phyloP scores from a whole-genome alignment of 2,888 invertebrate genomes.

The Rutpela maculata region DNA sequence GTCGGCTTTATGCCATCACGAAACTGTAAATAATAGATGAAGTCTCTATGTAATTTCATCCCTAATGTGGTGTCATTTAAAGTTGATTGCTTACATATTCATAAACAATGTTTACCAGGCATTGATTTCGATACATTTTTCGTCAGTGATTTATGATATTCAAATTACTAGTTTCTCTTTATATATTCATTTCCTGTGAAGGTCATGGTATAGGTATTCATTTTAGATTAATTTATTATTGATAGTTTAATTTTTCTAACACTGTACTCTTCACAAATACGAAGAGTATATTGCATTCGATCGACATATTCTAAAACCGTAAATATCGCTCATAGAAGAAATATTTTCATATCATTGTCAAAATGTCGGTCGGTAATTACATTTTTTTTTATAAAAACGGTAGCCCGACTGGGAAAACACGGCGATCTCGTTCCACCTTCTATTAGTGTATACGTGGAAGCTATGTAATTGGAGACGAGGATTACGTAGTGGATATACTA shows the following conservation, averaged over 20 bases:
- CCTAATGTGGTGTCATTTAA: slow-evolving; percentile 50
- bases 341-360: too few species aligned
- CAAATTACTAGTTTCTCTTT: slow-evolving; percentile 45
- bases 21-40: slow-evolving; percentile 61
- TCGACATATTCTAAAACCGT: too few species aligned
- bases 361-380: too few species aligned
- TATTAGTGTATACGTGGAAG: too few species aligned
- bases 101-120: slow-evolving; percentile 55
- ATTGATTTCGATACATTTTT: slow-evolving; percentile 56
- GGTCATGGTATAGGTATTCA: neutral
- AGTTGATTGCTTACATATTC: slow-evolving; percentile 39
- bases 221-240: neutral
- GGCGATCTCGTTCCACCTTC: too few species aligned
- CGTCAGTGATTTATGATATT: slow-evolving; percentile 56
- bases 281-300: too few species aligned
- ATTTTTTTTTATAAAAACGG: too few species aligned
- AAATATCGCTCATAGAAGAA: too few species aligned
- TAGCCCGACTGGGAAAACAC: too few species aligned
- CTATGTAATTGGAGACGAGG: too few species aligned
- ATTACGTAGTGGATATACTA: too few species aligned
- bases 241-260: neutral
- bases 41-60: slow-evolving; percentile 50
- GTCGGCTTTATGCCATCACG: slow-evolving; percentile 46
- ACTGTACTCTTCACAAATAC: too few species aligned
- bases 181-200: neutral